Evolutionary conservation across 2,888 invertebrate genomes (phyloP), one percentile per base, ranked within the genome.

Genomic region (Margaritifera margaritifera): DNA sequence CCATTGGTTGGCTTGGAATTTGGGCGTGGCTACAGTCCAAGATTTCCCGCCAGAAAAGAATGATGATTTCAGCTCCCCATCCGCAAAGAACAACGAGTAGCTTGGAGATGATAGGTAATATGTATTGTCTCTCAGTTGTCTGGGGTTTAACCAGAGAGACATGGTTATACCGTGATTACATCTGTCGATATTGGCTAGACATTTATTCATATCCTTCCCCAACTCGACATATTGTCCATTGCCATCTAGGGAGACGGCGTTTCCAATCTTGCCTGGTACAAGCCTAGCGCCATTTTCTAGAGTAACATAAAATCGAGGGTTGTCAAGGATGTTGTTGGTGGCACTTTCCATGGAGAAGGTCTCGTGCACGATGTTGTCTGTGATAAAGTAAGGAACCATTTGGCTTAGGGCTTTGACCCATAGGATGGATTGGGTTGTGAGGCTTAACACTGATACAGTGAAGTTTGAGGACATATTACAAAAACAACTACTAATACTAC

Each of bases 271-370:
- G 22, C 86, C 88, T 42, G 77, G 75, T 25, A 79, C 79, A 52
- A 88, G 71, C 11, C 61, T 60, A 25, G 86, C 86, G 42, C 87
- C 86, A 75, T 83, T 82, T 79, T 81, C 81, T 76, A 87, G 78
- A 74, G 73, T 80, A 68, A 85, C 81, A 77, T 71, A 76, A 79
- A 83, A 85, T 64, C 81, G 78, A 42, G 86, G 86, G 72, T 89
- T 87, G 25, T 71, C 64, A 56, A 88, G 75, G 51, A 68, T 68
- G 58, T 84, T 84, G 42, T 64, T 65, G 20, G 77, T 70, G n/a
- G 75, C 77, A 62, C 75, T 79, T 77, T 89, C 89, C 79, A 89
- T 83, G 73, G 87, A 84, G 81, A 89, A 86, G 72, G 81, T 75
- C 79, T 87, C 82, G 76, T 86, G 83, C 52, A 82, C 82, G 75